Base-by-base conservation (phyloP, 2,113 vertebrate genomes). In the Chaetops frenatus region DNA sequence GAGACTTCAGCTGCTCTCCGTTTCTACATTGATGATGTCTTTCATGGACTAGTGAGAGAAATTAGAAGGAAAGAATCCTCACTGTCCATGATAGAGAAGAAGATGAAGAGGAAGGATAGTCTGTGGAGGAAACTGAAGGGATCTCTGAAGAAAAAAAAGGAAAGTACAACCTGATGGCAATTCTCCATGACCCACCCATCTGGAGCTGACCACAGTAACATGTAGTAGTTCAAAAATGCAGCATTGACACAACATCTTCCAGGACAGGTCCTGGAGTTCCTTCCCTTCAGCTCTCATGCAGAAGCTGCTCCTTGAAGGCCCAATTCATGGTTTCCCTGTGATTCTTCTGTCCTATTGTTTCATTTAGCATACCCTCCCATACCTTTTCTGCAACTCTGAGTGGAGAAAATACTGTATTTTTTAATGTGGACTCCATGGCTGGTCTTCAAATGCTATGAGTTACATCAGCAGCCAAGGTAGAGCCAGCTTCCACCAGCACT, bases 1-100 rank as follows among this genome's bases (percentile, higher is more conserved):
- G 98, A 99, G 97, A 99, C 98, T 6, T 98, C 98, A 6, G 98
- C 98, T 8, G 98, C 98, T 0, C 98, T 98, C 35, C 97, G 98
- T 38, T 98, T 98, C 86, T 98, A 98, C 90, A 98, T 98, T 24
- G 98, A 98, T 53, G 98, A 98, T 42, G 98, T 98, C 14, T 98
- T 98, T 82, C 97, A 98, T 4, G 97, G 98, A 35, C 96, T 99
- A 61, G 98, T 98, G 88, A 97, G 98, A 11, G 98, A 99, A 97
- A 98, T 98, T 36, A 96, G 98, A 17, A 98, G 96, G 92, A 98
- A 97, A 19, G 98, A 98, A 54, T 97, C 96, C 2, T 97, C 96
- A 28, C 42, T 97, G 36, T 71, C 97, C 18, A 70, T 94, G 40
- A 94, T 97, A 38, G 98, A 98, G 74, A 98, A 97, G 80, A 98